A percentile compares a stretch with the other conserved stretches of the same genome.
Evolutionary conservation across 2,113 vertebrate genomes (phyloP).

Genomic region (Otis tarda): DNA sequence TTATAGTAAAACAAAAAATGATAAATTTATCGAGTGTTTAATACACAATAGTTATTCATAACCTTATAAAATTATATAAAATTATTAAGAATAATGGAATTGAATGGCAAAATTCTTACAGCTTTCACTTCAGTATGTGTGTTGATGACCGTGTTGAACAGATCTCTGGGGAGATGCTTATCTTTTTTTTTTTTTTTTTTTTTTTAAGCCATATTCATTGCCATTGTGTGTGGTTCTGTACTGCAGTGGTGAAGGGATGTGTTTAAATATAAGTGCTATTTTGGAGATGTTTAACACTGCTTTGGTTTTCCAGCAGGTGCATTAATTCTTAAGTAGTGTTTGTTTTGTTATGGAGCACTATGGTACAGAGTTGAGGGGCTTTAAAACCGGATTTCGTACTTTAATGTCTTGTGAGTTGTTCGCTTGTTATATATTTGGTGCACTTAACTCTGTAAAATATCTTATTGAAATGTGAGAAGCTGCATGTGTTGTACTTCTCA

Average conservation of each 20-base stretch:
- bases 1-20: background rate
- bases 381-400: background rate
- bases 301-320: background rate
- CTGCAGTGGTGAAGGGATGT: background rate
- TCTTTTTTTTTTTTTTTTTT: background rate
- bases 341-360: background rate
- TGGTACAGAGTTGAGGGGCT: background rate
- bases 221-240: background rate
- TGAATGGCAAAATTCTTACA: background rate
- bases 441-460: background rate
- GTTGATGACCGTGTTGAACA: background rate
- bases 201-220: background rate
- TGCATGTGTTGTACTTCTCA: background rate
- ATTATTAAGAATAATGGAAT: background rate
- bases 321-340: background rate
- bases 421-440: background rate
- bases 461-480: rapidly evolving
- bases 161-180: background rate
- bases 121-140: rapidly evolving
- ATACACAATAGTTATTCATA: background rate
- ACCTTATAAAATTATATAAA: background rate
- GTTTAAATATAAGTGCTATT: rapidly evolving
- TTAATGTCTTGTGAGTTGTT: background rate
- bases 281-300: background rate
- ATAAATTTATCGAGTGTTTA: background rate